phyloP scores from a whole-genome alignment of 1,140 invertebrate genomes.

The Drosophila pallidifrons region DNA sequence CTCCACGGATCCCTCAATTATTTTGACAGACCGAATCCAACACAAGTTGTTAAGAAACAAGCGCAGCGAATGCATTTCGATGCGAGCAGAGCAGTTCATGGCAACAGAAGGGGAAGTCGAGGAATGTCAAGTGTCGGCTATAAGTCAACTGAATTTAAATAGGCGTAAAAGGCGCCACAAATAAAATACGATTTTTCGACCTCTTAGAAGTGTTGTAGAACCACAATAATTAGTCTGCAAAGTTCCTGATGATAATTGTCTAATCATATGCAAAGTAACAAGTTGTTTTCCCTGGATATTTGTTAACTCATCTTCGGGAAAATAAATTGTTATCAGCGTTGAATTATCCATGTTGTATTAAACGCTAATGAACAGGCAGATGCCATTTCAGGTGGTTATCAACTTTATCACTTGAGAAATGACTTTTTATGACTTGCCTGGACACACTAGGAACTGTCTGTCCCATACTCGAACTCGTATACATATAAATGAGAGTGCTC shows the following conservation, averaged over 20 bases:
- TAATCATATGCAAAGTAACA: neutral
- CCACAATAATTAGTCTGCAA: neutral
- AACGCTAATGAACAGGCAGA: conserved; percentile 62
- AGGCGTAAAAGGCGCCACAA: conserved; percentile 30
- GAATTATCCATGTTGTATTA: conserved; percentile 31
- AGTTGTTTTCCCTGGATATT: neutral
- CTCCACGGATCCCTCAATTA: conserved; percentile 54
- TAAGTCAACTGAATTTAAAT: conserved; percentile 26
- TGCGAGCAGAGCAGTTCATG: conserved; percentile 25
- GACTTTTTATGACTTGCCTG: conserved; percentile 50
- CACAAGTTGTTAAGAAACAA: conserved; percentile 54
- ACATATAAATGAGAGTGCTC: conserved; percentile 1
- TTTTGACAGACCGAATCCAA: conserved; percentile 63
- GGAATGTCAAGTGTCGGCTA: conserved; percentile 44
- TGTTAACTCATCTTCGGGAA: neutral
- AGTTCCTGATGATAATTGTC: neutral
- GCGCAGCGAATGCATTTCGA: conserved; percentile 69
- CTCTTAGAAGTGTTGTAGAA: neutral
- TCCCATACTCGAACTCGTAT: neutral
- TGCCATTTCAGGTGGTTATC: conserved; percentile 60
- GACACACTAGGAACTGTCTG: conserved; percentile 27
- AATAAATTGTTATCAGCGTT: conserved; percentile 16
- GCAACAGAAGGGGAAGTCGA: neutral
- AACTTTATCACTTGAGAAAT: conserved; percentile 54
- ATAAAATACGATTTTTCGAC: neutral